Evolutionary conservation across 2,113 vertebrate genomes (phyloP), one percentile per base, ranked within the genome.

Genomic region (Typhlomys cinereus): DNA sequence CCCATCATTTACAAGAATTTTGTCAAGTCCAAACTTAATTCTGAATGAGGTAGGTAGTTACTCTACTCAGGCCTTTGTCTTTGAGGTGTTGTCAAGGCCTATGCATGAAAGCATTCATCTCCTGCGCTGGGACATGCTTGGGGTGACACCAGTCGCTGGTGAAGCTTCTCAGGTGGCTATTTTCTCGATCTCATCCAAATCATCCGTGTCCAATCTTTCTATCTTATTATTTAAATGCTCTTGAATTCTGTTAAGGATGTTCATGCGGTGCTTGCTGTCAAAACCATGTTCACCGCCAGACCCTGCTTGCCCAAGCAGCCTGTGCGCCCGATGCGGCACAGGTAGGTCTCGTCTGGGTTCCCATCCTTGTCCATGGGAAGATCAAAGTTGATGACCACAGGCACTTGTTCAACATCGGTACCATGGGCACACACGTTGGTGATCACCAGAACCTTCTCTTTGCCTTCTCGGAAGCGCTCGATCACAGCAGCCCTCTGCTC

Each of bases 391-490:
- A 99, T 99, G 79, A 99, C 99, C 0, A 99, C 98, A 0, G 99
- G 99, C 10, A 99, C 99, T 76, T 99, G 99, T 92, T 99, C 99
- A 4, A 99, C 99, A 17, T 99, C 99, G 0, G 99, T 99, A 48
- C 99, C 99, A n/a, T 99, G 96, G 92, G 99, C 99, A 90, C 99
- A 99, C 95, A 99, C 99, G 2, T 99, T 99, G 1, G 99, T 99
- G 94, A 99, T 99, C 94, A 99, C 99, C 67, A 99, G 98, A 84
- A 99, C 99, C 91, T 99, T 99, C 94, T 99, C 99, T 69, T 99
- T 99, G 97, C 99, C 99, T 1, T 98, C 98, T 89, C 99, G 97
- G 95, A 99, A 99, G 78, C 99, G 99, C 44, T 99, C 98, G 0
- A 99, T 99, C 59, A 99, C 98, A 0, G 98, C 98, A 0, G 99